Conservation (phyloP, 2,113 vertebrate species). For the Rhinolophus sinicus region DNA sequence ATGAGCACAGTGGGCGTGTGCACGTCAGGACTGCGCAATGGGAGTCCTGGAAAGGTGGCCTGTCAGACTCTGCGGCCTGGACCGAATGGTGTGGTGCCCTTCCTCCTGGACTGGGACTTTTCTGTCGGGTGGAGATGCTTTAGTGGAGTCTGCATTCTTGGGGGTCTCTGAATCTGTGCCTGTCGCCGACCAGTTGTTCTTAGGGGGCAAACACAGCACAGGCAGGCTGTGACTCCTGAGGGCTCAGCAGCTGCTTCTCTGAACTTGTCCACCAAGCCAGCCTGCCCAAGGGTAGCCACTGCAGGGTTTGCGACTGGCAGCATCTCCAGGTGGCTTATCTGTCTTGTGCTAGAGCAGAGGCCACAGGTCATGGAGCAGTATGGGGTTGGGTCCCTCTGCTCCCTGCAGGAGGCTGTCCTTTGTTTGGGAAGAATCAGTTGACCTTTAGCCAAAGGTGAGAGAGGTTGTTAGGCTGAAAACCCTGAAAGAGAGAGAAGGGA, state of each 20-base stretch:
- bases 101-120: slow-evolving; percentile 57
- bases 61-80: slow-evolving; percentile 82
- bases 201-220: not conserved
- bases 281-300: slow-evolving; percentile 6
- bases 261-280: slow-evolving; percentile 12
- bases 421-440: not conserved
- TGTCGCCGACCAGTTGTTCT: fast-evolving
- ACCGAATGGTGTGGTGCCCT: slow-evolving; percentile 73
- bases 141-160: slow-evolving; percentile 23
- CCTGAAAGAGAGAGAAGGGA: not conserved
- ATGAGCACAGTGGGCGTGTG: not conserved
- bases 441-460: not conserved
- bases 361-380: not conserved
- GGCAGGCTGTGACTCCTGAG: slow-evolving; percentile 41
- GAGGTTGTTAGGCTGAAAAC: not conserved
- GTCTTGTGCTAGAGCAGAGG: slow-evolving; percentile 18
- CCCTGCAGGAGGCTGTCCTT: not conserved
- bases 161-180: not conserved
- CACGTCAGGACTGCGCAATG: not conserved
- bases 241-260: slow-evolving; percentile 46
- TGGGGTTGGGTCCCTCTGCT: not conserved
- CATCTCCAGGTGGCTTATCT: slow-evolving; percentile 24
- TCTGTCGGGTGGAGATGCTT: slow-evolving; percentile 66
- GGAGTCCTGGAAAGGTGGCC: slow-evolving; percentile 78
- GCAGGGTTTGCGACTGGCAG: not conserved